These are phyloP conservation scores for Gavialis gangeticus DNA, from an alignment of 2,113 vertebrate species.

Conservation along the genomic window DNA sequence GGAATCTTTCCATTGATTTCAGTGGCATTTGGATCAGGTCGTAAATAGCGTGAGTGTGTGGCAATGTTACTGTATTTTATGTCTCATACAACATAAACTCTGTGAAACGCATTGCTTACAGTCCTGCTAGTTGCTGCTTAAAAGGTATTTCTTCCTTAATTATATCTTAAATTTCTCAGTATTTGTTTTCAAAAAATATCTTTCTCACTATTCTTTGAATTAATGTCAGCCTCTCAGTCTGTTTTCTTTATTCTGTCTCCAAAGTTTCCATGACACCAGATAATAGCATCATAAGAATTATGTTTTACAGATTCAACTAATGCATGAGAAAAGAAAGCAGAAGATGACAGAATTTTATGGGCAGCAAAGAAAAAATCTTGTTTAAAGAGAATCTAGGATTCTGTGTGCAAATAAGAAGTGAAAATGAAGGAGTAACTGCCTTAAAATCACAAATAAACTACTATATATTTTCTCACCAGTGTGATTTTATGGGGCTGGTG, in stretches of 20 bases:
- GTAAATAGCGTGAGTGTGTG: rapidly evolving
- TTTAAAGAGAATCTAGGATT: slow-evolving; percentile 14
- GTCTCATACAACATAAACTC: neutral
- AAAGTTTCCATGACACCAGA: slow-evolving; percentile 52
- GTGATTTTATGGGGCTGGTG: slow-evolving; percentile 32
- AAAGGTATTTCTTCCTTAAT: neutral
- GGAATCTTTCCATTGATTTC: neutral
- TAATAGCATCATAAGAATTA: neutral
- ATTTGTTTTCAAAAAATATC: slow-evolving; percentile 20
- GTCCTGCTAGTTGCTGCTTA: neutral
- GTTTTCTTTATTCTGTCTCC: neutral
- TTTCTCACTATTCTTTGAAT: neutral
- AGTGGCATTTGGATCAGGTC: neutral
- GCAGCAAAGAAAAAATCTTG: neutral
- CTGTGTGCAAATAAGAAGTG: neutral
- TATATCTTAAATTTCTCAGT: neutral
- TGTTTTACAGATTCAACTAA: slow-evolving; percentile 20
- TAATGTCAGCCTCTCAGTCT: neutral
- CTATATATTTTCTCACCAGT: slow-evolving; percentile 36
- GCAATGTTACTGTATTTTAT: neutral
- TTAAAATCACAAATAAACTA: slow-evolving; percentile 9
- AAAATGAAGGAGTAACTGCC: neutral
- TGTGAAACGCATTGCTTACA: neutral
- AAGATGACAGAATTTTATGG: slow-evolving; percentile 13
- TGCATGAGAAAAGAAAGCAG: slow-evolving; percentile 21